These are phyloP conservation scores for Heterotis niloticus DNA, from an alignment of 2,113 vertebrate species.

Conservation along the genomic window DNA sequence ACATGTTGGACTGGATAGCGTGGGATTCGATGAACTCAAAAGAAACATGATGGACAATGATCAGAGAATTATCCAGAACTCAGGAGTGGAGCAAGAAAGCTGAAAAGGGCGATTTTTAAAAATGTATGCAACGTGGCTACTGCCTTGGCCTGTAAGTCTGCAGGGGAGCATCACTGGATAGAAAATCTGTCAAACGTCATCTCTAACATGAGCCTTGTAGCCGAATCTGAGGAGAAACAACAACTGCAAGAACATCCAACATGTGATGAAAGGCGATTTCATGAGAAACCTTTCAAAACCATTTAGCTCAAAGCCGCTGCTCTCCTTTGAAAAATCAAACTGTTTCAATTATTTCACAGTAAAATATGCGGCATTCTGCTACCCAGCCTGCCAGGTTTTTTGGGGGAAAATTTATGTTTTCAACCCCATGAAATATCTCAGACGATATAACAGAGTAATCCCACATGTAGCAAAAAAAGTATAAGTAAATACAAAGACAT, in stretches of 20 bases:
- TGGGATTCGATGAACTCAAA: background rate
- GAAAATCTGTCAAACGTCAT: background rate
- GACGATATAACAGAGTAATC: background rate
- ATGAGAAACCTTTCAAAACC: slow-evolving; percentile 2
- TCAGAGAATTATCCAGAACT: background rate
- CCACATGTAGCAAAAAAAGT: background rate
- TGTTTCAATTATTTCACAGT: background rate
- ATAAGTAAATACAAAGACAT: too few species aligned
- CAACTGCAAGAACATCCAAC: background rate
- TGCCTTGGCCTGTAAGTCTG: background rate
- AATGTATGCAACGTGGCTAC: background rate
- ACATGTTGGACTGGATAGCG: background rate
- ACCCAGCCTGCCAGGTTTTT: background rate
- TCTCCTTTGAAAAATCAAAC: background rate
- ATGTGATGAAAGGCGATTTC: background rate
- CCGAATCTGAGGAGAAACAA: background rate
- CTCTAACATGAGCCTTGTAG: background rate
- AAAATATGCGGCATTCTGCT: background rate
- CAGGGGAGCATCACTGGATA: background rate
- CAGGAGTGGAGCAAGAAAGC: background rate
- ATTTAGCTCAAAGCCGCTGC: background rate
- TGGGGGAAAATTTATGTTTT: too few species aligned
- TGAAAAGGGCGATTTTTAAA: background rate
- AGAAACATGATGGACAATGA: background rate
- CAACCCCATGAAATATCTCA: too few species aligned